Base-by-base conservation (phyloP, 1,140 invertebrate genomes). In the Schmidtea mediterranea region DNA sequence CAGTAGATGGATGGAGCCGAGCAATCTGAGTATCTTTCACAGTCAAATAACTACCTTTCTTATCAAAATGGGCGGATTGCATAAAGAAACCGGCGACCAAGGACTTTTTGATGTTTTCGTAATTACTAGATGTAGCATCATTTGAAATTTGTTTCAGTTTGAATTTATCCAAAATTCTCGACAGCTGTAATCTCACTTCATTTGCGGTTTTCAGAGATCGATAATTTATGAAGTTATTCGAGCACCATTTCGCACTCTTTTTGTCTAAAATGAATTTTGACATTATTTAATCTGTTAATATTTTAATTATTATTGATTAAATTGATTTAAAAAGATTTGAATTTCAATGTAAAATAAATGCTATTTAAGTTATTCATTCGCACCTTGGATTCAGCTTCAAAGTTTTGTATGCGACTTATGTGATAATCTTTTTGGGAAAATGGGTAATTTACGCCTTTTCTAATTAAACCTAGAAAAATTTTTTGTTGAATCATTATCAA, bases 61-160 rank as follows among this genome's bases (percentile, higher is more conserved):
- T 89, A 72, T 97, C 90, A 62, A 95, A 92, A 65, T 97, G 97
- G 0, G 89, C 86, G 1, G 89, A 86, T 68, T 97, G 97, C 49
- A 89, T 71, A 65, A 98, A 99, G 68, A 97, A 99, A 5, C 92
- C 92, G 1, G 84, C 90, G 63, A 89, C 95, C 43, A 99, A 86
- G 0, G 87, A 82, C 69, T 97, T 97, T 66, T 97, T 90, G 22
- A 97, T 78, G 38, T 82, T 70, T 0, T 84, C 82, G 61, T 89
- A 89, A 63, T 89, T 87, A 1, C 81, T 86, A 53, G 87, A 89
- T 0, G 82, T 87, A 0, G 94, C 81, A 0, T 98, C 84, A 63
- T 97, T 86, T 95, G 24, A 98, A 64, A 0, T 87, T 95, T 19
- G 89, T 67, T 24, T 65, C 52, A 89, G 67, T 52, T 75, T 72